These are phyloP conservation scores for Bujurquina vittata DNA, from an alignment of 2,113 vertebrate species.

Conservation along the genomic window DNA sequence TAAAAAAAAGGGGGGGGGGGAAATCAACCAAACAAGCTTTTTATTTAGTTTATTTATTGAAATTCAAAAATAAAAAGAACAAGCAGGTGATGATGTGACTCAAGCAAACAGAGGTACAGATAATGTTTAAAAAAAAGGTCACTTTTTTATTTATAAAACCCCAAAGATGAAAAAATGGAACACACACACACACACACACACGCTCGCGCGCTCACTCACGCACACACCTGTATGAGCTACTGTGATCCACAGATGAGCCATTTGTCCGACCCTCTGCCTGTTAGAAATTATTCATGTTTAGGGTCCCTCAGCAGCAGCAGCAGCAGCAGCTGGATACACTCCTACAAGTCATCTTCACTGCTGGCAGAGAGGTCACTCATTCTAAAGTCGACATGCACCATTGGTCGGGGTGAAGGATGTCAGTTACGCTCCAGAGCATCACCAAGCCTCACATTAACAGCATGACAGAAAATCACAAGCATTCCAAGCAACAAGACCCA, in stretches of 20 bases:
- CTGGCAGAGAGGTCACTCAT: neutral
- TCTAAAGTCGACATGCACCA: neutral
- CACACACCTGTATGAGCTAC: constrained; percentile 26
- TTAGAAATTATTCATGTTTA: constrained; percentile 16
- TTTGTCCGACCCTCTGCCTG: constrained; percentile 2
- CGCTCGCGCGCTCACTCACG: neutral
- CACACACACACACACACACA: neutral
- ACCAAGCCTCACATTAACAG: neutral
- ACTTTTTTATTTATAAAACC: constrained; percentile 85
- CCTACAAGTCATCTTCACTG: neutral
- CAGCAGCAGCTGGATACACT: neutral
- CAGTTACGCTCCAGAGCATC: neutral
- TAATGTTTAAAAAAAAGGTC: constrained; percentile 80
- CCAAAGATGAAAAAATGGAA: constrained; percentile 59
- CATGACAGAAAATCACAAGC: neutral
- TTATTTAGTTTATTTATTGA: constrained; percentile 72
- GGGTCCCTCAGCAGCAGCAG: too few relatives aligned
- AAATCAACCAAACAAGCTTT: neutral
- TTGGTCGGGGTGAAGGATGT: constrained; percentile 2
- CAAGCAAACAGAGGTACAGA: constrained; percentile 80
- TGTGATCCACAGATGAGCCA: constrained; percentile 6
- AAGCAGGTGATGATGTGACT: constrained; percentile 80
- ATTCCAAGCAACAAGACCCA: neutral
- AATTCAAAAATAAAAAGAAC: constrained; percentile 72
- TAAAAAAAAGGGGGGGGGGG: too few relatives aligned